Evolutionary conservation across 2,113 vertebrate genomes (phyloP).

Genomic region (Loxodonta africana): DNA sequence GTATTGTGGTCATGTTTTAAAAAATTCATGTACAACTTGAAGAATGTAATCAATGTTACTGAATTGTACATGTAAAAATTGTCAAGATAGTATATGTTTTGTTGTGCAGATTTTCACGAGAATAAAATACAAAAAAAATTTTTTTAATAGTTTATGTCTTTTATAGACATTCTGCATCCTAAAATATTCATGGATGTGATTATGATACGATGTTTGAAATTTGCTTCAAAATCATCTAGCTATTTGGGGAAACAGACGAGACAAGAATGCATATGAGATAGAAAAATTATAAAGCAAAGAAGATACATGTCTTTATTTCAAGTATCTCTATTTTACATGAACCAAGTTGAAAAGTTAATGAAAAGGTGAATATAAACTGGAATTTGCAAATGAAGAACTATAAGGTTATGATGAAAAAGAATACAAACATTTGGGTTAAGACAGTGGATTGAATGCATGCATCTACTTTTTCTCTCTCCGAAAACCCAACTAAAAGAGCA

Average conservation of each 20-base stretch:
- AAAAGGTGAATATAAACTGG: background rate
- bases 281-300: background rate
- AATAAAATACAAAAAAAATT: too few relatives aligned
- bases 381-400: background rate
- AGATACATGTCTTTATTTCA: background rate
- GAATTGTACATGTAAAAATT: too few relatives aligned
- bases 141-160: background rate
- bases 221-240: background rate
- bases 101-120: too few relatives aligned
- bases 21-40: background rate
- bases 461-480: background rate
- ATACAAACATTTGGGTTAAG: too few relatives aligned
- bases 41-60: too few relatives aligned
- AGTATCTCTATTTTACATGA: background rate
- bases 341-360: background rate
- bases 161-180: background rate
- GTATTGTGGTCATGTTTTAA: background rate
- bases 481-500: background rate
- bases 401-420: background rate
- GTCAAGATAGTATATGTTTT: too few relatives aligned
- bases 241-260: background rate
- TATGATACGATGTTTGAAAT: background rate
- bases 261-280: background rate
- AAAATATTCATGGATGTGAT: background rate
- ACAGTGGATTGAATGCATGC: background rate